Evolutionary conservation across 2,113 vertebrate genomes (phyloP), one percentile per base, ranked within the genome.

Genomic region (Hemicordylus capensis): DNA sequence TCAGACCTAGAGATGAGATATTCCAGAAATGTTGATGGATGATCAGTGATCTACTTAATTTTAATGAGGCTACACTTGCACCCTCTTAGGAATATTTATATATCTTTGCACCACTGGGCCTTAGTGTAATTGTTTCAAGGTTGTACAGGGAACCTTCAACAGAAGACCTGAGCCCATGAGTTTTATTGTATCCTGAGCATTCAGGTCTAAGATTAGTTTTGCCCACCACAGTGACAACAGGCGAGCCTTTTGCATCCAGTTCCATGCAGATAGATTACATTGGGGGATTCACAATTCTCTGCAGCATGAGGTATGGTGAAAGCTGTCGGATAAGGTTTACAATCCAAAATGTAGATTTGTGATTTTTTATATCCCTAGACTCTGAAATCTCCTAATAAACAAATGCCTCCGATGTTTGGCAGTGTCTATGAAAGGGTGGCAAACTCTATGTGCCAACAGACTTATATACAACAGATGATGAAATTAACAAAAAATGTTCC

Each of bases 401-500:
- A 74, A 24, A 15, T 31, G 20, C 48, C 66, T 4, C 12, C 31
- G 72, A 0, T 3, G 3, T 14, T 61, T 59, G 58, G 14, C 24
- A 56, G n/a, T 59, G 0, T 17, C 69, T 67, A 7, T n/a, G 24
- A 54, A 51, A 39, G 63, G 79, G 72, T 42, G 37, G 48, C 74
- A 85, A 51, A 31, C 44, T 12, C 58, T 28, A 37, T 6, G 10
- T 74, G 80, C 73, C 59, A 44, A 31, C 81, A 75, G n/a, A 34
- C 48, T 69, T 15, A 8, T 26, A 34, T 31, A 31, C 26, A 54
- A 22, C 14, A 72, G 34, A 63, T n/a, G 76, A 74, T 39, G 58
- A 66, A 58, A 80, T 75, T 20, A 84, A 74, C 39, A 83, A 88
- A 79, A 56, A 79, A 63, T 78, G 80, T 73, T 54, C 83, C 59